Conservation (phyloP, 2,888 invertebrate species). For the Drosophila falleni region DNA sequence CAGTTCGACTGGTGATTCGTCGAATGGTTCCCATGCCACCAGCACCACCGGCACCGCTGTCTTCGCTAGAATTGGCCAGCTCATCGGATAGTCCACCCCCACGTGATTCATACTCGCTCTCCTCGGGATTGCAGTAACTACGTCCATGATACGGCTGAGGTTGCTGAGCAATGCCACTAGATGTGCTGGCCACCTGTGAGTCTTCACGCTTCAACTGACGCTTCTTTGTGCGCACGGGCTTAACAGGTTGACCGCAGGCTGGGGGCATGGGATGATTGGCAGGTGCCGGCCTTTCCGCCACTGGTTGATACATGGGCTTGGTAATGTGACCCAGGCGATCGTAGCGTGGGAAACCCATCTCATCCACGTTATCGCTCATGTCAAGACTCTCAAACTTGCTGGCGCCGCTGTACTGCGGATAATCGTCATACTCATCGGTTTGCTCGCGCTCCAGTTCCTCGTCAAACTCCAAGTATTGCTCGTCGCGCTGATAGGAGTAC, state of each 20-base stretch:
- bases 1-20: constrained; percentile 48
- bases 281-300: constrained; percentile 70
- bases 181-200: constrained; percentile 65
- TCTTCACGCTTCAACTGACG: constrained; percentile 84
- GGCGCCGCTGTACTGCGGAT: constrained; percentile 84
- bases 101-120: constrained; percentile 84
- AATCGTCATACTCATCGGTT: constrained; percentile 88
- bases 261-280: constrained; percentile 83
- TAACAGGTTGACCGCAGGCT: constrained; percentile 85
- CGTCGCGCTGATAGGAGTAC: constrained; percentile 87
- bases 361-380: constrained; percentile 88
- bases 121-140: constrained; percentile 81
- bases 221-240: constrained; percentile 85
- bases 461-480: constrained; percentile 85
- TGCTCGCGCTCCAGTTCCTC: constrained; percentile 84
- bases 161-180: constrained; percentile 28
- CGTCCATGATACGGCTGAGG: constrained; percentile 76
- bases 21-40: constrained; percentile 74
- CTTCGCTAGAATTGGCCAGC: constrained; percentile 85
- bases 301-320: constrained; percentile 82
- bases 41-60: constrained; percentile 69
- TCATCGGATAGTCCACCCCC: constrained; percentile 84
- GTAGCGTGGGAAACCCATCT: constrained; percentile 89
- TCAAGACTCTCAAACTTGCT: constrained; percentile 88
- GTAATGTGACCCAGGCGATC: constrained; percentile 87